A percentile compares a stretch with the other conserved stretches of the same genome.
Evolutionary conservation across 2,113 vertebrate genomes (phyloP).

Genomic region (Ginglymostoma cirratum): DNA sequence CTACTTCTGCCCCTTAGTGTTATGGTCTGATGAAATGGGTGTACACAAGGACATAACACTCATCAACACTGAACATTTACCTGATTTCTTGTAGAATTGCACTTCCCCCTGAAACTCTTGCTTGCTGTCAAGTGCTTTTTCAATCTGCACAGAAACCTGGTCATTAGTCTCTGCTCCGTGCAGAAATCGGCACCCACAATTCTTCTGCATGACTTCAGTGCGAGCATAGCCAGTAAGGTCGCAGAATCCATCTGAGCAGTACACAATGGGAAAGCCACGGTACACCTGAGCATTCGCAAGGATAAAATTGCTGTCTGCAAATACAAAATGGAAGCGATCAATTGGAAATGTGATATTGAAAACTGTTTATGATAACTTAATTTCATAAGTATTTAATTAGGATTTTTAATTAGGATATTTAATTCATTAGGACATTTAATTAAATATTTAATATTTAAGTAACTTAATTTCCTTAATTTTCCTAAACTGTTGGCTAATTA

Average conservation of each 20-base stretch:
- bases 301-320: conserved; percentile 91
- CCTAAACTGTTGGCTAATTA: background rate
- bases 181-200: conserved; percentile 83
- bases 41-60: background rate
- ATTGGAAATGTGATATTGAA: background rate
- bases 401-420: no score
- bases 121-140: conserved; percentile 79
- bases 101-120: conserved; percentile 83
- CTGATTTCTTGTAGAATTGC: conserved; percentile 83
- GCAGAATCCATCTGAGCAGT: conserved; percentile 93
- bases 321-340: background rate
- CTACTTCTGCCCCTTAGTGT: no score
- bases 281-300: conserved; percentile 84
- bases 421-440: no score
- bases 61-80: conserved; percentile 53
- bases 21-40: background rate
- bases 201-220: conserved; percentile 94
- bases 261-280: conserved; percentile 82
- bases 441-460: no score
- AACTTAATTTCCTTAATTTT: background rate
- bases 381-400: background rate
- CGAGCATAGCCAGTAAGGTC: conserved; percentile 83
- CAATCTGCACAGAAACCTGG: conserved; percentile 65
- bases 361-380: background rate
- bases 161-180: conserved; percentile 80